Conservation (phyloP, 2,113 vertebrate species). For the Ailurus styani region DNA sequence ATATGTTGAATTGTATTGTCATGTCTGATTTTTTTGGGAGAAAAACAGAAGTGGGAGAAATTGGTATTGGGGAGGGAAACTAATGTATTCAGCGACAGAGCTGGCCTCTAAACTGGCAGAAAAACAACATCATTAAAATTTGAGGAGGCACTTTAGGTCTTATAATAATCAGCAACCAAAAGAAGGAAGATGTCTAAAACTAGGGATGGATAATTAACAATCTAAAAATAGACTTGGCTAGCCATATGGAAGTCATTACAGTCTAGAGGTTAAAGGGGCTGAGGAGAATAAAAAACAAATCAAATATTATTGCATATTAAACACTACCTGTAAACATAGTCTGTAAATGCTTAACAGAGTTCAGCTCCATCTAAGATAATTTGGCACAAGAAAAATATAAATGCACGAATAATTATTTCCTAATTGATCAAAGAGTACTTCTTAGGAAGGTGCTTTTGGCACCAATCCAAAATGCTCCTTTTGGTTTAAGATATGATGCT, state of each 20-base stretch:
- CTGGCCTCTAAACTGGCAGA: neutral
- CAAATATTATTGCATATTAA: slow-evolving; percentile 75
- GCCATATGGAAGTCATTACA: slow-evolving; percentile 79
- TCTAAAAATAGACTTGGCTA: slow-evolving; percentile 71
- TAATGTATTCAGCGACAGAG: neutral
- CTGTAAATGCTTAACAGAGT: slow-evolving; percentile 77
- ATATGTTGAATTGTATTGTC: neutral
- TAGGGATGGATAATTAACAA: slow-evolving; percentile 77
- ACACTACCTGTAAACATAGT: slow-evolving; percentile 70
- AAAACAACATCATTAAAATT: slow-evolving; percentile 34
- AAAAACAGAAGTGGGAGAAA: neutral
- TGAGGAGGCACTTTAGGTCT: slow-evolving; percentile 60
- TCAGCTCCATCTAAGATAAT: slow-evolving; percentile 66
- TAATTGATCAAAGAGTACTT: slow-evolving; percentile 48
- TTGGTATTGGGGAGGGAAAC: neutral
- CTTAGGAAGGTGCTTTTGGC: neutral
- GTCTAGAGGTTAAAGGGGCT: slow-evolving; percentile 60
- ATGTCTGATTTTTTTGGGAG: neutral
- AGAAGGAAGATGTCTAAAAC: slow-evolving; percentile 75
- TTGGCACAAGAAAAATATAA: slow-evolving; percentile 51
- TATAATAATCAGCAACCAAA: slow-evolving; percentile 73
- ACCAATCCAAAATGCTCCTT: neutral
- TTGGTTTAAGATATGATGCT: neutral
- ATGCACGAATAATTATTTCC: slow-evolving; percentile 38
- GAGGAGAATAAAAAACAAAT: slow-evolving; percentile 64